Base-by-base conservation (phyloP, 2,797 vertebrate species). In the Euthynnus affinis region DNA sequence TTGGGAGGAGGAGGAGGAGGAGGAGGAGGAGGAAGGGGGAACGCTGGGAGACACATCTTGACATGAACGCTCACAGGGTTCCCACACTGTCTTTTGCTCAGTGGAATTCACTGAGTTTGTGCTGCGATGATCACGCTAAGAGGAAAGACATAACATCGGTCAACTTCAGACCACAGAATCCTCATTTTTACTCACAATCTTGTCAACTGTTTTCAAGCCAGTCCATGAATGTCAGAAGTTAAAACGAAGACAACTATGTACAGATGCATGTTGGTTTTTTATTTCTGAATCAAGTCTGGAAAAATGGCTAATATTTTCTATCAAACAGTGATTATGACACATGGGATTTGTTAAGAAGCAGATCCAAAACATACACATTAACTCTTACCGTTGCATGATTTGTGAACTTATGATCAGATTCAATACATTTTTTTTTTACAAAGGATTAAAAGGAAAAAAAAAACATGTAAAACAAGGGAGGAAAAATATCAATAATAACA, bases 211-310 rank as follows among this genome's bases (percentile, higher is more conserved):
- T 59, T 59, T 63, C 3, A 37, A 52, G n/a, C 12, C 23, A 58
- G n/a, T 56, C 18, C 8, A 32, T 17, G 14, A 0, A 40, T 48
- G 34, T 22, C 25, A 48, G 17, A 25, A 9, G 0, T 32, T 17
- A 27, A 55, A 59, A 15, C 40, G 40, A 13, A 44, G 34, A 15
- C 8, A 64, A 48, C 3, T 20, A 42, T 15, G 15, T 56, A 59
- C 58, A 72, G 56, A 85, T 82, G 75, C 68, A 32, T 18, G 48
- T 57, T 67, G 58, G 58, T 74, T 49, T 93, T 93, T 91, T 88
- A 92, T 89, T 94, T 85, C 65, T 73, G 62, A 68, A 82, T 86
- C 44, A 61, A 67, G 48, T 61, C 71, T 59, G 61, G 53, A 57
- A 63, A 42, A 82, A 52, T 58, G 40, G 48, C 74, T 64, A 22